phyloP scores from a whole-genome alignment of 2,888 invertebrate genomes.

The Diploptera punctata region DNA sequence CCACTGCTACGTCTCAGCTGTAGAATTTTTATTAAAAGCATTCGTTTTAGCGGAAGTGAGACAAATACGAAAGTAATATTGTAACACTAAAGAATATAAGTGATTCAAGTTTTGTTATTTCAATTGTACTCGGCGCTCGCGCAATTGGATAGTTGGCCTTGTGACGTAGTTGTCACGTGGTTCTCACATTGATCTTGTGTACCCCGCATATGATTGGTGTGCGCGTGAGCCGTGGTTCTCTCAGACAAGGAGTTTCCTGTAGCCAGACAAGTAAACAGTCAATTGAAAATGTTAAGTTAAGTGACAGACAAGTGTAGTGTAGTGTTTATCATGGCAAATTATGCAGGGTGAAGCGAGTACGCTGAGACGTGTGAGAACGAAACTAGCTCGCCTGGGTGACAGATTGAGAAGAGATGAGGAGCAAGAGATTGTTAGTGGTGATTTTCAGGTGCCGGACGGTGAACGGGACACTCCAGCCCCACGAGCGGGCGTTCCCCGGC shows the following conservation, averaged over 20 bases:
- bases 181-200: slow-evolving; percentile 26
- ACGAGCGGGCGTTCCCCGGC: slow-evolving; percentile 33
- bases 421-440: slow-evolving; percentile 13
- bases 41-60: too few species aligned
- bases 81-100: background rate
- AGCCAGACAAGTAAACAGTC: background rate
- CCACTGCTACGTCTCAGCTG: too few species aligned
- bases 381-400: slow-evolving; percentile 42
- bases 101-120: background rate
- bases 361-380: slow-evolving; percentile 42
- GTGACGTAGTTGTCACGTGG: slow-evolving; percentile 26
- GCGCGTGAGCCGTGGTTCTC: too few species aligned
- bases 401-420: slow-evolving; percentile 42
- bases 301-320: background rate
- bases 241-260: background rate
- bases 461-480: slow-evolving; percentile 23
- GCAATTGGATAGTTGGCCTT: background rate
- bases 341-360: slow-evolving; percentile 40
- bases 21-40: too few species aligned
- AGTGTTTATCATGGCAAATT: slow-evolving; percentile 14
- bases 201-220: background rate
- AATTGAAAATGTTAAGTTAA: background rate
- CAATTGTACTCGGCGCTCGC: background rate
- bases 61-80: background rate
- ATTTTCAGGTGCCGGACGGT: background rate